Conservation (phyloP, 2,113 vertebrate genomes). For the Grammomys dolichurus region DNA sequence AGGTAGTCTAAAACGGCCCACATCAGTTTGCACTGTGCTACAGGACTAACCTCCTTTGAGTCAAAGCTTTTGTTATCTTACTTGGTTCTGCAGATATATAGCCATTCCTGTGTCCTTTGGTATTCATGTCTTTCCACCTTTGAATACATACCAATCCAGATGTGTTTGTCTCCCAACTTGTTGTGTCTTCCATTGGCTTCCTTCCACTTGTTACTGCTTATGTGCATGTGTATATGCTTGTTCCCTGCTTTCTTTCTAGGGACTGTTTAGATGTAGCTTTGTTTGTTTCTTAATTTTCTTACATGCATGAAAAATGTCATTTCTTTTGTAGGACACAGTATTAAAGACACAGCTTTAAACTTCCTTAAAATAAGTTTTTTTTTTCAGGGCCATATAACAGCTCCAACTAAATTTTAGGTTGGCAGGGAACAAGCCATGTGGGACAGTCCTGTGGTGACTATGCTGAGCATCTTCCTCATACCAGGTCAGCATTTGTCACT, state of each 20-base stretch:
- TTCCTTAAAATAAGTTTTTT: not conserved
- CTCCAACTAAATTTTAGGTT: not conserved
- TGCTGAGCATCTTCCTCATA: not conserved
- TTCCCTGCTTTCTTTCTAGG: not conserved
- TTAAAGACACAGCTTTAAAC: not conserved
- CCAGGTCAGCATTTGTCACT: not conserved
- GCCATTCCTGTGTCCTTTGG: not conserved
- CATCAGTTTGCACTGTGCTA: not conserved
- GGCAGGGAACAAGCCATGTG: not conserved
- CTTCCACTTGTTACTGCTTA: not conserved
- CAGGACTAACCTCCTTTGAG: not conserved
- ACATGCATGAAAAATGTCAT: not conserved
- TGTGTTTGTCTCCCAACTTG: not conserved
- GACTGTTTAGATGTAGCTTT: not conserved
- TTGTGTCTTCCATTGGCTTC: not conserved
- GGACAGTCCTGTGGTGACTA: rapidly evolving
- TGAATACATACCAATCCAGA: not conserved
- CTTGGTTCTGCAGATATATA: not conserved
- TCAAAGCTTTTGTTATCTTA: not conserved
- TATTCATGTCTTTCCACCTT: not conserved
- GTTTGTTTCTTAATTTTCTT: not conserved
- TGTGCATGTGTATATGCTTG: not conserved
- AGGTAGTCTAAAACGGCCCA: not conserved
- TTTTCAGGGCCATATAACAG: not conserved
- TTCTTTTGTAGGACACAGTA: not conserved